Percentiles rank a stretch among this genome's conserved stretches.
Conservation (phyloP, 2,888 invertebrate genomes). For the Ptychoptera contaminata region DNA sequence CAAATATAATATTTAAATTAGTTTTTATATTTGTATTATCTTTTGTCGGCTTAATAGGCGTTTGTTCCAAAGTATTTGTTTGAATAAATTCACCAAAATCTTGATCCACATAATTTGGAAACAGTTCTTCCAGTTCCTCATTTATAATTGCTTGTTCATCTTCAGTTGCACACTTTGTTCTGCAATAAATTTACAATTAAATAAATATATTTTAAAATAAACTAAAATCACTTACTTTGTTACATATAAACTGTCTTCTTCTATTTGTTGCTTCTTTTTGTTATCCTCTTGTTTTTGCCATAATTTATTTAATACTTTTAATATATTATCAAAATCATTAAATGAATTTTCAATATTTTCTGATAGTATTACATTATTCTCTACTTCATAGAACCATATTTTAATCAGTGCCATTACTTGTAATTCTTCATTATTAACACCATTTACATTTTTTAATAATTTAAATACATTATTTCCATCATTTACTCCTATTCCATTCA, state of each 20-base stretch:
- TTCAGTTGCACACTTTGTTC: slow-evolving; percentile 46
- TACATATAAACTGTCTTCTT: slow-evolving; percentile 62
- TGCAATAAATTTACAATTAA: slow-evolving; percentile 17
- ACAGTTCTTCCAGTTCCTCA: slow-evolving; percentile 49
- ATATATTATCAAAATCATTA: slow-evolving; percentile 35
- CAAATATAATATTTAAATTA: slow-evolving; percentile 8
- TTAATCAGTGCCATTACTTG: slow-evolving; percentile 40
- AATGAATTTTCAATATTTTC: slow-evolving; percentile 33
- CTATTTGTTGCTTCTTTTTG: slow-evolving; percentile 46
- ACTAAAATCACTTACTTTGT: slow-evolving; percentile 37
- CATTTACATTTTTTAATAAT: slow-evolving; percentile 15
- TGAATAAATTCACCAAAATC: slow-evolving; percentile 54
- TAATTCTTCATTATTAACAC: slow-evolving; percentile 18
- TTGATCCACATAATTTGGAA: slow-evolving; percentile 48
- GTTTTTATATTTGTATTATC: slow-evolving; percentile 19
- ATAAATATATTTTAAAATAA: slow-evolving; percentile 5
- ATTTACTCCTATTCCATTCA: slow-evolving; percentile 10
- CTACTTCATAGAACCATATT: slow-evolving; percentile 50
- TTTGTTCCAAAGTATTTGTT: slow-evolving; percentile 35
- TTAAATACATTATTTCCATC: slow-evolving; percentile 17
- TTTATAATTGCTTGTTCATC: slow-evolving; percentile 51
- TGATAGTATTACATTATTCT: slow-evolving; percentile 43
- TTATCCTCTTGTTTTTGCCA: slow-evolving; percentile 67
- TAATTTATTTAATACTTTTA: slow-evolving; percentile 44
- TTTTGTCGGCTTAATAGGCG: slow-evolving; percentile 10